Percentiles rank a stretch among this genome's conserved stretches.
phyloP scores from a whole-genome alignment of 2,113 vertebrate genomes.

The Boleophthalmus pectinirostris region DNA sequence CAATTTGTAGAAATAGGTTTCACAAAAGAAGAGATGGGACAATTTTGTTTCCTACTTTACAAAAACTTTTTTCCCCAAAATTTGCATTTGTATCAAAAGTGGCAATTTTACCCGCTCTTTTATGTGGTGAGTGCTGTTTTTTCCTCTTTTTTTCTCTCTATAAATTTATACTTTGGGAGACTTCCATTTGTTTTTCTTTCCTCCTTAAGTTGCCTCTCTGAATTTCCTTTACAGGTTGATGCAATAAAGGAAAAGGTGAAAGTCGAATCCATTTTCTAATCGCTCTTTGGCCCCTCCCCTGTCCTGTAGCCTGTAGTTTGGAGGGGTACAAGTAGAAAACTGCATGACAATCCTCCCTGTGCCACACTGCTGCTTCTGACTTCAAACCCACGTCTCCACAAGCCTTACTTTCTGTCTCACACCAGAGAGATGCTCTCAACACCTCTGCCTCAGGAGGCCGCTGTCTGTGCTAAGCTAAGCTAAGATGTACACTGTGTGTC shows the following conservation, averaged over 20 bases:
- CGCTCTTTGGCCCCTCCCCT: constrained; percentile 67
- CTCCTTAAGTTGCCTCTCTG: constrained; percentile 84
- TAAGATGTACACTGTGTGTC: not conserved
- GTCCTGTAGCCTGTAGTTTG: constrained; percentile 85
- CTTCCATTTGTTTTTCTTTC: constrained; percentile 66
- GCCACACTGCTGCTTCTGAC: constrained; percentile 90
- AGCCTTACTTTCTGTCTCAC: constrained; percentile 71
- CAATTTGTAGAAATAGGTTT: not conserved
- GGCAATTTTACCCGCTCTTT: constrained; percentile 64
- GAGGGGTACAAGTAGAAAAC: constrained; percentile 93
- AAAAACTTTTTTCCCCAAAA: constrained; percentile 31
- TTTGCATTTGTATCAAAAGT: constrained; percentile 75
- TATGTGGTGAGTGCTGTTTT: constrained; percentile 82
- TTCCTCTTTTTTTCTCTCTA: constrained; percentile 57
- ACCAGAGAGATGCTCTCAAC: constrained; percentile 53
- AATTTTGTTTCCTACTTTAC: constrained; percentile 4
- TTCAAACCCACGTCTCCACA: constrained; percentile 80
- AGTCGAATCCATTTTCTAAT: constrained; percentile 93
- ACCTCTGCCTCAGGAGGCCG: constrained; percentile 15
- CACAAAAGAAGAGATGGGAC: not conserved
- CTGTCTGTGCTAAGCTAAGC: constrained; percentile 14
- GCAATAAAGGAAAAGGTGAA: constrained; percentile 99
- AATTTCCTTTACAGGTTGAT: constrained; percentile 99
- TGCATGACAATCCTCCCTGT: constrained; percentile 89
- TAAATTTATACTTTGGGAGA: constrained; percentile 63